Conservation (phyloP, 2,113 vertebrate genomes). For the Camelus bactrianus region DNA sequence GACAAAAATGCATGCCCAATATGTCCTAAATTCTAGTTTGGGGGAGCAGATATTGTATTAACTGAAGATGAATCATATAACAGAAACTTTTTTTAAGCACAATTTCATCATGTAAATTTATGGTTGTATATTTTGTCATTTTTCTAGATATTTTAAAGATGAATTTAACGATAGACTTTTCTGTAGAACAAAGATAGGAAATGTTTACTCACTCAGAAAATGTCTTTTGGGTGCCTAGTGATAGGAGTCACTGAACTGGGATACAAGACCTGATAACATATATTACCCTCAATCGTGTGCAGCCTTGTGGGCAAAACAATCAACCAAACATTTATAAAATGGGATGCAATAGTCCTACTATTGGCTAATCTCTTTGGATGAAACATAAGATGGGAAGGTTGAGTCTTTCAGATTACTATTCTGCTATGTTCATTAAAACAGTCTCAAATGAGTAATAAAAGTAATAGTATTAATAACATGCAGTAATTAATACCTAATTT, state of each 20-base stretch:
- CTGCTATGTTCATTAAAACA: background rate
- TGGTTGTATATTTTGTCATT: background rate
- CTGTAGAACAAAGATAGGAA: background rate
- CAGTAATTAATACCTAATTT: slow-evolving; percentile 3
- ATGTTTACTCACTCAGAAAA: background rate
- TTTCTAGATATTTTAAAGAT: background rate
- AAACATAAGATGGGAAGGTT: background rate
- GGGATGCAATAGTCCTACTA: background rate
- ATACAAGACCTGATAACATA: background rate
- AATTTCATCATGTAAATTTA: background rate
- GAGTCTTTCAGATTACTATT: background rate
- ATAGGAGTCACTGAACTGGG: background rate
- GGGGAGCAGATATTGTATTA: background rate
- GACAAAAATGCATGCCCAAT: background rate
- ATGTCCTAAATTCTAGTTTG: background rate
- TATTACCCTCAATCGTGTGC: background rate
- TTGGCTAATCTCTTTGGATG: background rate
- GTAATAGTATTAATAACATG: background rate
- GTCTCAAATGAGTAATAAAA: background rate
- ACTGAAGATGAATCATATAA: background rate
- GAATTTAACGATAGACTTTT: background rate
- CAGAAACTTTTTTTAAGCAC: background rate
- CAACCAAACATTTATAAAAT: background rate
- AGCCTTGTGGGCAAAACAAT: background rate
- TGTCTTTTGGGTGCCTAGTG: background rate